Evolutionary conservation across 2,113 vertebrate genomes (phyloP).

Genomic region (Miniopterus natalensis): DNA sequence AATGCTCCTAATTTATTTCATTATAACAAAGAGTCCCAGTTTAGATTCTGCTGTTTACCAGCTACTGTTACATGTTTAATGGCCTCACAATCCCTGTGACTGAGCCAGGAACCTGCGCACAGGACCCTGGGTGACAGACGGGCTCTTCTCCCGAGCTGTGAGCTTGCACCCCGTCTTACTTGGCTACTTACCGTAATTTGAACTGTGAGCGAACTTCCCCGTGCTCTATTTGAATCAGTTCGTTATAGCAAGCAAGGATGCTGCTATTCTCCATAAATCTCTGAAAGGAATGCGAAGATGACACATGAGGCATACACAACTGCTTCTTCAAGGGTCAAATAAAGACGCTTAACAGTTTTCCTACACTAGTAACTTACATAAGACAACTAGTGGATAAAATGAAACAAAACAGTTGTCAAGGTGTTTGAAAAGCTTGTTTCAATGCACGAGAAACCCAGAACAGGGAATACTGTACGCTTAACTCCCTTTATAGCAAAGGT

Average conservation of each 20-base stretch:
- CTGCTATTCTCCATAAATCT: constrained; percentile 96
- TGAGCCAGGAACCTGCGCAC: background rate
- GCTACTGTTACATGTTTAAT: background rate
- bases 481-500: background rate
- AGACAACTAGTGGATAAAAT: constrained; percentile 60
- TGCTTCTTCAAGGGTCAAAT: constrained; percentile 55
- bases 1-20: constrained; percentile 20
- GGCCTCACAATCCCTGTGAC: background rate
- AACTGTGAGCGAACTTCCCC: constrained; percentile 97
- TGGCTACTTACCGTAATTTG: constrained; percentile 94
- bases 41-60: background rate
- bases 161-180: background rate
- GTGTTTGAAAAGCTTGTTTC: constrained; percentile 18
- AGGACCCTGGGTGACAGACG: background rate
- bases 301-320: constrained; percentile 74
- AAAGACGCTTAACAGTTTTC: constrained; percentile 49
- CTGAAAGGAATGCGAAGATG: constrained; percentile 88
- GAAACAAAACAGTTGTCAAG: background rate
- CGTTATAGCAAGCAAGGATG: constrained; percentile 95
- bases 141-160: background rate
- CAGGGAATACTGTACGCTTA: background rate
- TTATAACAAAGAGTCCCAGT: background rate
- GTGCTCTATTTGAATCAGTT: constrained; percentile 95
- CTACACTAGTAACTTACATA: constrained; percentile 29
- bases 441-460: background rate